Base-by-base conservation (phyloP, 2,888 invertebrate genomes). In the Elegia similella region DNA sequence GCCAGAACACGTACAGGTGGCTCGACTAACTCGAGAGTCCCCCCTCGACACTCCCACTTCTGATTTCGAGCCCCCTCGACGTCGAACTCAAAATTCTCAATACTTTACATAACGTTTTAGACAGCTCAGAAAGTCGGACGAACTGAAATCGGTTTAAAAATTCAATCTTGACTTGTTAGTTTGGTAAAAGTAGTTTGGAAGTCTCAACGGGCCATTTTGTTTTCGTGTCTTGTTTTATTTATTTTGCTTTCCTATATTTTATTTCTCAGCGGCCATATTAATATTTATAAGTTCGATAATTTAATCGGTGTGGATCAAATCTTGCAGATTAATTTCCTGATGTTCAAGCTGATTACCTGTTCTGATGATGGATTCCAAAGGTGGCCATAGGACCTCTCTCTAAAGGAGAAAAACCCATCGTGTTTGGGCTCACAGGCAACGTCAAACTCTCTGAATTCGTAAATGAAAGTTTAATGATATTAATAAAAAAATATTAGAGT, bases 1-100 rank as follows among this genome's bases (percentile, higher is more conserved):
- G 34, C 55, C 55, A 42, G 52, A 42, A 59, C 62, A 62, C 62
- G 62, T 62, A 57, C 62, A 59, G 58, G 60, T 60, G 56, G 60
- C 55, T 48, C 44, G 55, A 30, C 52, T 56, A 58, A 58, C 60
- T 62, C 43, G 42, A 62, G 60, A n/a, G 32, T n/a, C 50, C 48
- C 15, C 48, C 34, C 50, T 50, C 34, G 34, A 50, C 34, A 16
- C 34, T 32, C 34, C 50, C 50, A 34, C 50, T 50, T 50, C 50
- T 50, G 34, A 10, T 17, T 30, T 50, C 34, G 32, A 50, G 50
- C 50, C 16, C 16, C 16, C 50, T 50, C 34, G 17, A 38, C 34
- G 12, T 38, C 46, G 15, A 32, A 46, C 46, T 46, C 46, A 46
- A 55, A 46, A 38, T 48, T 42, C 46, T 47, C 42, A 53, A 38